Conservation (phyloP, 2,113 vertebrate genomes). For the Lipophrys pholis region DNA sequence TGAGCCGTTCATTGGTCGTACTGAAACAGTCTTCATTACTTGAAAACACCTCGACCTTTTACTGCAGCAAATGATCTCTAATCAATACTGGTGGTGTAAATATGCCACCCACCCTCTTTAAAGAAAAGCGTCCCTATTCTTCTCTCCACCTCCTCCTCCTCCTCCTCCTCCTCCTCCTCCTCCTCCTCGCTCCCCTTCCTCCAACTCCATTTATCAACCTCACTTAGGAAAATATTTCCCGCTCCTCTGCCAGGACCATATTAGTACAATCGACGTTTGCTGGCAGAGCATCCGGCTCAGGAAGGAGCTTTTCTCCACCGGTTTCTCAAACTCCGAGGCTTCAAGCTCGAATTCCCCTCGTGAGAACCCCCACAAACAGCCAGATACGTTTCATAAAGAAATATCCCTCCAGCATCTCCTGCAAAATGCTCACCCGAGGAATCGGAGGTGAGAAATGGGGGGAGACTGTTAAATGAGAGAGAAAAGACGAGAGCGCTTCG, state of each 20-base stretch:
- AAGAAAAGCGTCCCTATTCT: background rate
- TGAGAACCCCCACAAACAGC: conserved; percentile 29
- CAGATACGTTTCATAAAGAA: too few relatives aligned
- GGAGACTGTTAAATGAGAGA: background rate
- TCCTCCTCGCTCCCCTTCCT: background rate
- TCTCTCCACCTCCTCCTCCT: background rate
- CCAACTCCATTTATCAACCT: conserved; percentile 60
- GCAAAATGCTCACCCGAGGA: conserved; percentile 11
- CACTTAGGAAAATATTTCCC: conserved; percentile 77
- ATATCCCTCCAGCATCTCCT: too few relatives aligned
- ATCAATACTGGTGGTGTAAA: background rate
- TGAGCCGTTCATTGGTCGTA: too few relatives aligned
- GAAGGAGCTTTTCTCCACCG: conserved; percentile 68
- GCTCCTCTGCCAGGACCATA: conserved; percentile 75
- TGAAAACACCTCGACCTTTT: too few relatives aligned
- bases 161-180: conserved; percentile 2
- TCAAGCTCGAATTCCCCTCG: conserved; percentile 33
- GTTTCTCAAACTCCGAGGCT: conserved; percentile 58
- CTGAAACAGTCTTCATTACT: too few relatives aligned
- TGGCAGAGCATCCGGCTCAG: conserved; percentile 66
- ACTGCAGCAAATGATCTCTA: background rate
- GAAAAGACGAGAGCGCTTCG: too few relatives aligned
- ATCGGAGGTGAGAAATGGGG: background rate
- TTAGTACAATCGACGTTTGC: conserved; percentile 71
- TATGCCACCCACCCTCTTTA: conserved; percentile 11